Evolutionary conservation across 2,113 vertebrate genomes (phyloP), one percentile per base, ranked within the genome.

Genomic region (Cisticola juncidis): DNA sequence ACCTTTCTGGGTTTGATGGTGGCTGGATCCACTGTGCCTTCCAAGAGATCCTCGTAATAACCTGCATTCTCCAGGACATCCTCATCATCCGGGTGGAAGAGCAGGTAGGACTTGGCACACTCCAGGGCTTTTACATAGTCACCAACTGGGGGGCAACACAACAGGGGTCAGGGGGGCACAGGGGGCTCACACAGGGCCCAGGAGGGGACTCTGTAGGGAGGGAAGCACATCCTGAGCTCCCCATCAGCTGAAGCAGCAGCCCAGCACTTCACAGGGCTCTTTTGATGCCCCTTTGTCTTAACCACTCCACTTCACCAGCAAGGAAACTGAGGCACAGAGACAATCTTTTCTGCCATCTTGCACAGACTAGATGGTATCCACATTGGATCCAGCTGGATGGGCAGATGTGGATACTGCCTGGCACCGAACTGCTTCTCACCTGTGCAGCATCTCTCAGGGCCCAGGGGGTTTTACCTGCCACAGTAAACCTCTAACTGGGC

Each of bases 21-120:
- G 89, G 95, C 93, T 58, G 98, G 97, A 51, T 99, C 98, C 69
- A 95, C 7, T 8, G 66, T 80, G 2, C 93, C 96, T 88, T 98
- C 98, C 93, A 99, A 71, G 60, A 98, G 88, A 61, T 98, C 98
- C 78, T 98, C 95, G 3, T 99, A 99, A 90, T 98, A 99, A 31
- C 97, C 97, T 42, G 97, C 98, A 0, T 99, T 99, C 40, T 99
- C 99, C 12, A 97, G 97, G 95, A 99, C 98, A 72, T 98, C 99
- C 89, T 98, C 98, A 4, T 99, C 99, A 0, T 97, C 98, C 0
- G 99, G 97, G 51, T 99, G 99, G 96, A 99, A 98, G 6, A 99
- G 97, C 56, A 99, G 98, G 95, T 99, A 99, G 62, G 99, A 98
- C 86, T 97, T 98, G 70, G 98, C 98, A 71, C 98, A 99, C 93